phyloP scores from a whole-genome alignment of 2,888 invertebrate genomes.

The Scaptomyza caliginosa region DNA sequence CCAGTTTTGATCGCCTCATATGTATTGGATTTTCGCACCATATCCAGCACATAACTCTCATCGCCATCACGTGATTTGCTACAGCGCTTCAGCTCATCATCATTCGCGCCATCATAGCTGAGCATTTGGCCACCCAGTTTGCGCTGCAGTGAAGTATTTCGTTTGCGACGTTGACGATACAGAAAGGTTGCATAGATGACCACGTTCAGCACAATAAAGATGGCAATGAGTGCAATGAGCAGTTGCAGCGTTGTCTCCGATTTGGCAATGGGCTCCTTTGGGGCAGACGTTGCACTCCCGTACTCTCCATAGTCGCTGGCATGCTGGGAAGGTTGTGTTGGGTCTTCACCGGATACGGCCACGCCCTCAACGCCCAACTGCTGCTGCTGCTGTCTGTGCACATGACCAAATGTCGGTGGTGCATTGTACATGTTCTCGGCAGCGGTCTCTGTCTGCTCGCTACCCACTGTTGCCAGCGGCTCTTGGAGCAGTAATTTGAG shows the following conservation, averaged over 20 bases:
- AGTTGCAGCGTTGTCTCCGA: constrained; percentile 87
- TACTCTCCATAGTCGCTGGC: constrained; percentile 36
- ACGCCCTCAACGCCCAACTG: constrained; percentile 22
- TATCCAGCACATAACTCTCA: constrained; percentile 82
- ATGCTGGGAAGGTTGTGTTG: constrained; percentile 20
- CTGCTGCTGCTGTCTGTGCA: constrained; percentile 48
- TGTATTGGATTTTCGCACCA: constrained; percentile 82
- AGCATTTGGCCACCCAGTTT: constrained; percentile 82
- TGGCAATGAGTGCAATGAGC: constrained; percentile 87
- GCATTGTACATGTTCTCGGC: constrained; percentile 83
- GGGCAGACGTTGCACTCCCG: constrained; percentile 4
- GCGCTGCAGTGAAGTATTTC: constrained; percentile 69
- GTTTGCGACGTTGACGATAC: constrained; percentile 80
- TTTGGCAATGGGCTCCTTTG: constrained; percentile 84
- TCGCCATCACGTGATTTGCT: constrained; percentile 81
- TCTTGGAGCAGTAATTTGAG: constrained; percentile 82
- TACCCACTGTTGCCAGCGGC: constrained; percentile 54
- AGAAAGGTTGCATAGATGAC: constrained; percentile 82
- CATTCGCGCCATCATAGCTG: constrained; percentile 82
- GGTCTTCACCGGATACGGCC: constrained; percentile 33
- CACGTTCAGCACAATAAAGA: constrained; percentile 90
- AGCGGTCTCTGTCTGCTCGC: constrained; percentile 60
- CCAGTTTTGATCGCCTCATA: constrained; percentile 82
- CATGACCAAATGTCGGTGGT: constrained; percentile 82
- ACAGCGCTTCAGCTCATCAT: constrained; percentile 83